These are phyloP conservation scores for Malacoctenus gilli DNA, from an alignment of 2,797 vertebrate species.

Conservation along the genomic window DNA sequence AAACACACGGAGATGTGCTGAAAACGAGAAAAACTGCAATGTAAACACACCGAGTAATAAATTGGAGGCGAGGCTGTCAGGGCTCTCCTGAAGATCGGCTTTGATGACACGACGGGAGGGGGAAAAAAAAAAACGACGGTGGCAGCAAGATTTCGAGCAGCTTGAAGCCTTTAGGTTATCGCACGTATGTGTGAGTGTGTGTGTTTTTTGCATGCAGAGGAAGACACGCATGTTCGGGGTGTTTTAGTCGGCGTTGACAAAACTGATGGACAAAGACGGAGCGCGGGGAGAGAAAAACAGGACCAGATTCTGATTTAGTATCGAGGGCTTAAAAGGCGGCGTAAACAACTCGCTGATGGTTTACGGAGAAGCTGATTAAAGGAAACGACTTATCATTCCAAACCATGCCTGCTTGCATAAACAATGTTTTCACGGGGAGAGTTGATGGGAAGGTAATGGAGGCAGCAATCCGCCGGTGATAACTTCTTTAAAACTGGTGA, in stretches of 20 bases:
- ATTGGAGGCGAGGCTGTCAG: slow-evolving; percentile 47
- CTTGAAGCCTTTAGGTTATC: slow-evolving; percentile 33
- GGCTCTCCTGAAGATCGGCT: slow-evolving; percentile 52
- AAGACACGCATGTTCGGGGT: slow-evolving; percentile 2
- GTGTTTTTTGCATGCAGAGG: background rate
- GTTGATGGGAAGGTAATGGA: slow-evolving; percentile 38
- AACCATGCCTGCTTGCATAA: slow-evolving; percentile 56
- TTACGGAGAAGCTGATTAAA: slow-evolving; percentile 63
- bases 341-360: slow-evolving; percentile 62
- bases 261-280: slow-evolving; percentile 31
- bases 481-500: slow-evolving; percentile 32
- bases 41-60: slow-evolving; percentile 65
- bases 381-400: slow-evolving; percentile 66
- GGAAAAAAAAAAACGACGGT: slow-evolving; percentile 54
- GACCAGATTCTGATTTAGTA: slow-evolving; percentile 57
- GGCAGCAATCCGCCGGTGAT: slow-evolving; percentile 38
- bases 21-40: slow-evolving; percentile 64
- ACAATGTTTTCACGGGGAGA: slow-evolving; percentile 50
- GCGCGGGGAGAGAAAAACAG: slow-evolving; percentile 9
- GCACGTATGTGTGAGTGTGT: slow-evolving; percentile 1
- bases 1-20: slow-evolving; percentile 46
- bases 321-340: slow-evolving; percentile 51
- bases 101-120: slow-evolving; percentile 55
- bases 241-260: slow-evolving; percentile 7
- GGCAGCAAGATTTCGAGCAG: slow-evolving; percentile 48